phyloP scores from a whole-genome alignment of 2,888 invertebrate genomes.

The Pteria penguin region DNA sequence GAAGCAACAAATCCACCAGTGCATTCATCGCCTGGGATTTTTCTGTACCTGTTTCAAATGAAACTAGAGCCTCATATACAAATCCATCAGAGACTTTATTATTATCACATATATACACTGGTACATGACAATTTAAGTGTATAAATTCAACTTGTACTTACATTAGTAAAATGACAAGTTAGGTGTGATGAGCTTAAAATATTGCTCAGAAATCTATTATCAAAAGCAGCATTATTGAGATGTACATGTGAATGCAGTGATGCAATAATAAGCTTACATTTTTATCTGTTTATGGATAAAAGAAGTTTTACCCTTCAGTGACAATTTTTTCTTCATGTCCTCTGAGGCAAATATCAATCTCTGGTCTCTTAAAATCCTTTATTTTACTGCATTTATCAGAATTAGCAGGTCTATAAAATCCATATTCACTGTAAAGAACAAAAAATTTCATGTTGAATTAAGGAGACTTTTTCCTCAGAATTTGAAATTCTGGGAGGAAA shows the following conservation, averaged over 20 bases:
- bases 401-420: constrained; percentile 66
- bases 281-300: neutral
- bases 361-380: constrained; percentile 56
- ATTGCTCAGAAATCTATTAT: neutral
- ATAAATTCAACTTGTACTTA: too few species aligned
- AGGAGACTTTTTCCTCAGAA: too few species aligned
- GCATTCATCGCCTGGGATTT: constrained; percentile 70
- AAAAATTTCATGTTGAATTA: neutral
- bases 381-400: constrained; percentile 68
- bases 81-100: too few species aligned
- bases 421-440: constrained; percentile 74
- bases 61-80: too few species aligned
- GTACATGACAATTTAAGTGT: too few species aligned
- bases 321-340: constrained; percentile 73
- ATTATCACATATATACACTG: too few species aligned
- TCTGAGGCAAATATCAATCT: constrained; percentile 75
- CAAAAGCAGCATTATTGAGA: too few species aligned
- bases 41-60: constrained; percentile 74
- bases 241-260: too few species aligned
- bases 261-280: neutral
- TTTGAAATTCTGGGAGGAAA: too few species aligned
- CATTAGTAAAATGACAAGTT: too few species aligned
- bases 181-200: neutral
- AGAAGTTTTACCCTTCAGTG: constrained; percentile 69
- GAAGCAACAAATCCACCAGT: constrained; percentile 54